Evolutionary conservation across 2,888 invertebrate species (phyloP), one percentile per base, ranked within the genome.

Genomic region (Eupithecia inturbata): DNA sequence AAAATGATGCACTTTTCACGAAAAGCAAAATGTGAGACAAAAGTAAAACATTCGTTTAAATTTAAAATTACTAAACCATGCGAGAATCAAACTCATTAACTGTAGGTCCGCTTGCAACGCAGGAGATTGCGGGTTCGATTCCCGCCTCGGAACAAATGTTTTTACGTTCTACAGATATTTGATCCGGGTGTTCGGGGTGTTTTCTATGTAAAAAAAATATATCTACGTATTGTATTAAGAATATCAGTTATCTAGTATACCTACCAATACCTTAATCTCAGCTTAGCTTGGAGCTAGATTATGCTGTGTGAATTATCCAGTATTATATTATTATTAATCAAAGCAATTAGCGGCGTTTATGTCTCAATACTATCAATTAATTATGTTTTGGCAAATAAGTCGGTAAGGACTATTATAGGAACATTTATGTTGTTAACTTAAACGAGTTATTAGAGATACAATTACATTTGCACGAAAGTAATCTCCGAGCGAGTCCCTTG

Each of bases 381-480:
- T 22, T 1, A 22, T 4, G 57, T 26, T 57, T 57, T 5, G 26
- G 5, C 57, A 57, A 22, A 57, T 57, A 26, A 0, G 12, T 26
- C 26, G 12, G 57, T 57, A 26, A 19, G 2, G 22, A 10, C 3
- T 22, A 26, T 14, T 26, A 26, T 57, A 57, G 26, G 57, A 12
- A 26, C 57, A 57, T 57, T 57, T 26, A 26, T 57, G 57, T 57
- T 31, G 31, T 62, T 62, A 31, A 62, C 12, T 62, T 62, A 31
- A 60, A 60, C 60, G 62, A 31, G 19, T 31, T 62, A 76, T 77
- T 72, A 74, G 69, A 72, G 73, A 70, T 72, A 74, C 76, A 79
- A 78, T 79, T 79, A 79, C 73, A 67, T 67, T 68, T 19, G 3
- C 70, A 66, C 71, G 64, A 70, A 77, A 68, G 66, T 71, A 72